Percentiles rank a stretch among this genome's conserved stretches.
Evolutionary conservation across 1,140 invertebrate genomes (phyloP).

Genomic region (Bombus fervidus): DNA sequence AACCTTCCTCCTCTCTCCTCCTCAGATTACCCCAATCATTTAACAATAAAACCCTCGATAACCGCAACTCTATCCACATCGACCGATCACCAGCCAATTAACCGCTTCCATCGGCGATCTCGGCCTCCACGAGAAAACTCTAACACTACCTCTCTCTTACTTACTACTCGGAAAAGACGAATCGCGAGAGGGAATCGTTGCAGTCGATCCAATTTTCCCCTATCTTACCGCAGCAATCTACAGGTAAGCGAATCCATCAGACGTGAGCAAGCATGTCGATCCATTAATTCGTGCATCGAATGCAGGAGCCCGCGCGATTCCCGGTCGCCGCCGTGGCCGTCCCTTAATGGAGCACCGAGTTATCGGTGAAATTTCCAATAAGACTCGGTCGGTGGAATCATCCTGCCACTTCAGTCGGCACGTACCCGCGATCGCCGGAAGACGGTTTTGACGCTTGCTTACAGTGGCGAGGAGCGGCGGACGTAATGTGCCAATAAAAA

Average conservation of each 20-base stretch:
- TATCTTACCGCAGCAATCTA: slow-evolving; percentile 27
- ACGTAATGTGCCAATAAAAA: slow-evolving; percentile 70
- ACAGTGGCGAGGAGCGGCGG: slow-evolving; percentile 36
- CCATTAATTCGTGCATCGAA: slow-evolving; percentile 66
- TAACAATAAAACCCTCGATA: not conserved
- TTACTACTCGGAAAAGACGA: not conserved
- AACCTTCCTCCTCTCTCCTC: no score
- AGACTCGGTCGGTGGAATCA: slow-evolving; percentile 49
- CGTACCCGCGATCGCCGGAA: slow-evolving; percentile 28
- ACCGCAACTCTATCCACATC: not conserved
- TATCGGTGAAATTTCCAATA: slow-evolving; percentile 70
- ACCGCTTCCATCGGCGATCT: not conserved
- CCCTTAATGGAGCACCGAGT: slow-evolving; percentile 66
- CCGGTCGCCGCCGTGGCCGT: not conserved
- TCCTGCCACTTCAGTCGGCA: not conserved
- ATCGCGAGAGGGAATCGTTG: not conserved
- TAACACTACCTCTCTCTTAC: no score
- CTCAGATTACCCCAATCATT: not conserved
- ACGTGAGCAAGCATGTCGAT: slow-evolving; percentile 59
- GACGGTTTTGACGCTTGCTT: slow-evolving; percentile 58
- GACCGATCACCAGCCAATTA: not conserved
- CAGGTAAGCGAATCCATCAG: slow-evolving; percentile 54
- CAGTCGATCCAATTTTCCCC: slow-evolving; percentile 13
- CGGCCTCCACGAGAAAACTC: not conserved
- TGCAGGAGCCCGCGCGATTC: slow-evolving; percentile 55